Base-by-base conservation (phyloP, 2,797 vertebrate genomes). In the Mastacembelus armatus region DNA sequence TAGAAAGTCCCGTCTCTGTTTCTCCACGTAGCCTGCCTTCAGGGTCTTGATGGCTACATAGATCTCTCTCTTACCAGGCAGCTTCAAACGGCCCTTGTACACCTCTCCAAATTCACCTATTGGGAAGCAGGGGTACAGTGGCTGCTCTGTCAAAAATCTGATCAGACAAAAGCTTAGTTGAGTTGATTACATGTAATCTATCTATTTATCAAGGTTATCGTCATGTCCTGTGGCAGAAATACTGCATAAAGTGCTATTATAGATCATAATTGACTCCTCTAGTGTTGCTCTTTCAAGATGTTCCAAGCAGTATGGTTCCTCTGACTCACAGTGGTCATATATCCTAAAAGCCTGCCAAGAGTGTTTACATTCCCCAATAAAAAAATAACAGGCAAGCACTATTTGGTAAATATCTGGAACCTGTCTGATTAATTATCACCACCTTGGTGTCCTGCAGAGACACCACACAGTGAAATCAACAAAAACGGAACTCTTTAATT, bases 71-170 rank as follows among this genome's bases (percentile, higher is more conserved):
- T 99, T 99, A 40, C 97, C 95, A 0, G 97, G 97, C 27, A 99
- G 87, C 88, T 99, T 99, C 82, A 99, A 88, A n/a, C 97, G 97
- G 5, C 98, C 98, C 69, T 98, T 99, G 80, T 98, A 99, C 22
- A 99, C 98, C 85, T 99, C 98, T 39, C 98, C 98, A 75, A 99
- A 99, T 86, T 99, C 98, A 65, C 98, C 98, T 99, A 86, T 35
- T 44, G 7, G n/a, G 52, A 73, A 54, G 68, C 2, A 62, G 45
- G 57, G 4, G 10, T 35, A 33, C 3, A 51, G 26, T 12, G 12
- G 55, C 27, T 64, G 32, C 10, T 67, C 65, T 12, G 16, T 43
- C 21, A 29, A 27, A 49, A 62, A 52, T 24, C 14, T 4, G 16
- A 67, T 63, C 43, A 66, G 26, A 61, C 38, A 51, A 58, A 71